Conservation (phyloP, 2,888 invertebrate species). For the Meloe dianella region DNA sequence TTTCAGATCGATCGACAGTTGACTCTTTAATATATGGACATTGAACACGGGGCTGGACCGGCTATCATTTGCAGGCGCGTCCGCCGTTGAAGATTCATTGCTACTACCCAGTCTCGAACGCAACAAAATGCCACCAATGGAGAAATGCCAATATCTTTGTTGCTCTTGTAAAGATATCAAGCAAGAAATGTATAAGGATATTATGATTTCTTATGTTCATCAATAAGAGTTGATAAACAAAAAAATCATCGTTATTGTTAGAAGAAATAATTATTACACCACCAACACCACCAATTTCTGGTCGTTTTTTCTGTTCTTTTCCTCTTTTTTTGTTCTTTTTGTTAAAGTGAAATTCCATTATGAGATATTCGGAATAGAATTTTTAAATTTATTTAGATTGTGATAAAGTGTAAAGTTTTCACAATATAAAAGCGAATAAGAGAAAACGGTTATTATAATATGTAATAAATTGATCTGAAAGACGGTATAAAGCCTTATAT, state of each 20-base stretch:
- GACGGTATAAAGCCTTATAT: conserved; percentile 8
- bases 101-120: conserved; percentile 27
- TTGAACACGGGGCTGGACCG: conserved; percentile 48
- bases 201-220: background rate
- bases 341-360: background rate
- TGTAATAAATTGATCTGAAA: conserved; percentile 10
- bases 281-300: no score
- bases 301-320: background rate
- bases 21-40: conserved; percentile 51
- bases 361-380: background rate
- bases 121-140: background rate
- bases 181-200: background rate
- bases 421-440: background rate
- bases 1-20: conserved; percentile 46
- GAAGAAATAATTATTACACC: background rate
- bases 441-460: conserved; percentile 5
- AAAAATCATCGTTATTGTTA: background rate
- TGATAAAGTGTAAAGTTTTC: background rate
- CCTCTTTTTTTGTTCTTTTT: background rate
- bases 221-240: background rate
- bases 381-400: background rate
- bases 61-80: conserved; percentile 53
- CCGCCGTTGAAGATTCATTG: conserved; percentile 36
- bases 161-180: background rate
- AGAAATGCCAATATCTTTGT: background rate